Evolutionary conservation across 2,888 invertebrate genomes (phyloP).

Genomic region (Zaprionus bogoriensis): DNA sequence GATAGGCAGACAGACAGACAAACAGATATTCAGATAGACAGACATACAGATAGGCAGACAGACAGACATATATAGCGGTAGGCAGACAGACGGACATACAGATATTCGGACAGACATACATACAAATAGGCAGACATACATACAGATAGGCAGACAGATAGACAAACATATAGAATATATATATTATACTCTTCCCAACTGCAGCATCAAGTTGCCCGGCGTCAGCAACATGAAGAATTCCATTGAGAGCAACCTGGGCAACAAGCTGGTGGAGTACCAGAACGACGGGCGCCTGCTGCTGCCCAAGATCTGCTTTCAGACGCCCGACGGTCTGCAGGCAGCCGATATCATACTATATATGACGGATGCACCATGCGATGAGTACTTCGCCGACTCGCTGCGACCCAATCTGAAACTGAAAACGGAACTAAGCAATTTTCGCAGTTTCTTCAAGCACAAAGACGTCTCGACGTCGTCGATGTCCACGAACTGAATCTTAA

Average conservation of each 20-base stretch:
- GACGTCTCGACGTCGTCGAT: neutral
- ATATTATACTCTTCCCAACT: neutral
- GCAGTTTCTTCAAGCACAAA: slow-evolving; percentile 17
- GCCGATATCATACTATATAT: slow-evolving; percentile 51
- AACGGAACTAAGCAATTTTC: slow-evolving; percentile 24
- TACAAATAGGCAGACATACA: too few relatives aligned
- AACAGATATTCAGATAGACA: too few relatives aligned
- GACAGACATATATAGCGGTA: too few relatives aligned
- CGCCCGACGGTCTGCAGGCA: slow-evolving; percentile 34
- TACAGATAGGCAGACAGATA: too few relatives aligned
- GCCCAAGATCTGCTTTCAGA: slow-evolving; percentile 34
- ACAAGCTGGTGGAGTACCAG: slow-evolving; percentile 19
- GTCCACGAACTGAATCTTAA: neutral
- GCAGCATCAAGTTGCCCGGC: slow-evolving; percentile 22
- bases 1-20: too few relatives aligned
- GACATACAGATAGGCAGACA: too few relatives aligned
- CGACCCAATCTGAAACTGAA: slow-evolving; percentile 35
- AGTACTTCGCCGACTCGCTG: slow-evolving; percentile 44
- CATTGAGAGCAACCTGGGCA: slow-evolving; percentile 19
- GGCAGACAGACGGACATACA: too few relatives aligned
- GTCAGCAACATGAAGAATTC: slow-evolving; percentile 14
- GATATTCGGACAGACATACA: too few relatives aligned
- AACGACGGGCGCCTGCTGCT: slow-evolving; percentile 29
- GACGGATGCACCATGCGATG: slow-evolving; percentile 66
- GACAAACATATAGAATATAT: too few relatives aligned